Conservation (phyloP, 1,140 invertebrate genomes). For the Pogonomyrmex californicus region DNA sequence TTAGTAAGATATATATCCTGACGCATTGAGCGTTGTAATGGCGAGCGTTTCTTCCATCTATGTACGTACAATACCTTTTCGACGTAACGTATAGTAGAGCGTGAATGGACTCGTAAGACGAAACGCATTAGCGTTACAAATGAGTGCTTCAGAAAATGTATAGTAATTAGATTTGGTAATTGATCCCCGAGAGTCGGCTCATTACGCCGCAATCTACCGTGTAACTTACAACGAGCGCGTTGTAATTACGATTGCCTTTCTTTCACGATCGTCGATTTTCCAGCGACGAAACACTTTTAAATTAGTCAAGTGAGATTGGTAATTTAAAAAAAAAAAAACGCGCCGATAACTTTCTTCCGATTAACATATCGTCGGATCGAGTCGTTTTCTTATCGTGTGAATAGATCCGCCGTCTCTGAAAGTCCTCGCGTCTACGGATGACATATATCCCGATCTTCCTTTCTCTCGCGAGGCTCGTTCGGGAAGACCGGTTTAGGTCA, state of each 20-base stretch:
- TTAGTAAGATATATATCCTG: conserved; percentile 20
- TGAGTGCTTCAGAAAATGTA: background rate
- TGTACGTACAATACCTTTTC: background rate
- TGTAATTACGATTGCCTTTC: background rate
- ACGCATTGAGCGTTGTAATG: conserved; percentile 28
- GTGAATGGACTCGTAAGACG: conserved; percentile 18
- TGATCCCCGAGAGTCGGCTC: too few species aligned
- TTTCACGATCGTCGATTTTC: background rate
- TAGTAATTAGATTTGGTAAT: background rate
- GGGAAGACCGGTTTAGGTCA: conserved; percentile 34
- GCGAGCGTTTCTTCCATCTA: conserved; percentile 20
- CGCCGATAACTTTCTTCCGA: conserved; percentile 41
- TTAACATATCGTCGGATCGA: conserved; percentile 30
- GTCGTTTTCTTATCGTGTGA: conserved; percentile 37
- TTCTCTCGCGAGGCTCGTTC: conserved; percentile 43
- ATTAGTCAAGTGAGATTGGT: background rate
- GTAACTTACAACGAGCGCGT: background rate
- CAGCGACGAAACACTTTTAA: background rate
- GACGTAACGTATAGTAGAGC: conserved; percentile 15
- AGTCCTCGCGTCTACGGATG: background rate
- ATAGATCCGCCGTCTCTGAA: conserved; percentile 1
- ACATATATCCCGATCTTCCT: conserved; percentile 34
- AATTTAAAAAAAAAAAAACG: background rate
- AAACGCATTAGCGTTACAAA: conserved; percentile 39
- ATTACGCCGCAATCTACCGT: background rate